phyloP scores from a whole-genome alignment of 2,113 vertebrate species.

The Dasyurus viverrinus region DNA sequence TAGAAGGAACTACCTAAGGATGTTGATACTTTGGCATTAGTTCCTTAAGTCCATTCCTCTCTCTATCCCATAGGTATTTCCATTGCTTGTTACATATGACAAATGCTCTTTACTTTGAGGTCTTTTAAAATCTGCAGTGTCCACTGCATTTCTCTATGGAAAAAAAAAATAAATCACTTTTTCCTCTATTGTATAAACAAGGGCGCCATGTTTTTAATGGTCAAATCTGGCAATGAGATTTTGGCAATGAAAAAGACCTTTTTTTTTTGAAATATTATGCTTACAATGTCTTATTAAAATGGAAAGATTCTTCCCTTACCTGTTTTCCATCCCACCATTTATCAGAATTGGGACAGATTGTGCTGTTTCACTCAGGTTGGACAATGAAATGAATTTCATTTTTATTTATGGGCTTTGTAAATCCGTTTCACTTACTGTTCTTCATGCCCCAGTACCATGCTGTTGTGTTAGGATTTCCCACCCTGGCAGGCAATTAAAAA shows the following conservation, averaged over 20 bases:
- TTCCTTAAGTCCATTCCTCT: not conserved
- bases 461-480: slow-evolving; percentile 76
- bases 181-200: not conserved
- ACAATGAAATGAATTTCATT: slow-evolving; percentile 77
- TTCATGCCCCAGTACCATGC: slow-evolving; percentile 75
- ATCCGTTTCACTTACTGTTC: slow-evolving; percentile 76
- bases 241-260: slow-evolving; percentile 20
- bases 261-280: slow-evolving; percentile 44
- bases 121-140: not conserved
- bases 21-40: slow-evolving; percentile 11
- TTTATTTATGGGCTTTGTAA: slow-evolving; percentile 79
- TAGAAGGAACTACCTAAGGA: not conserved
- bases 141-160: not conserved
- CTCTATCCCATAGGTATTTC: not conserved
- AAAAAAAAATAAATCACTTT: not conserved
- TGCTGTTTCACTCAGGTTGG: slow-evolving; percentile 72
- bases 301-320: slow-evolving; percentile 56
- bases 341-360: slow-evolving; percentile 60
- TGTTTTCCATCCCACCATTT: slow-evolving; percentile 52
- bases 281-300: slow-evolving; percentile 70
- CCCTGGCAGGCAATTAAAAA: slow-evolving; percentile 77
- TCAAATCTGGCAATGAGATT: slow-evolving; percentile 45
- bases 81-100: not conserved
- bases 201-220: slow-evolving; percentile 30
- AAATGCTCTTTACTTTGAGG: not conserved